A percentile compares a stretch with the other conserved stretches of the same genome.
Conservation (phyloP, 37 sponge, comb jelly and placozoan species). For the Chondrosia reniformis region DNA sequence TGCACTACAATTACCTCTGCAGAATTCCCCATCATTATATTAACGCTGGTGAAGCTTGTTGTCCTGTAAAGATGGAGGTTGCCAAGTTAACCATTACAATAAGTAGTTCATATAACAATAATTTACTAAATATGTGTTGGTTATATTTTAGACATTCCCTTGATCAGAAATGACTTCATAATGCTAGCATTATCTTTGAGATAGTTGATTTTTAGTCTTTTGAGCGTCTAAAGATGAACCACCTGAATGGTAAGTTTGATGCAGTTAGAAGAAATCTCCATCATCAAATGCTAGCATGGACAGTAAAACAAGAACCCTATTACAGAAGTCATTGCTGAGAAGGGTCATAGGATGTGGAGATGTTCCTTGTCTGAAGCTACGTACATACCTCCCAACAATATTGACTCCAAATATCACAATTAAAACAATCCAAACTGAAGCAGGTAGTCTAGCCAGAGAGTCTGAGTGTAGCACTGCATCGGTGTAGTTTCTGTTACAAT, state of each 20-base stretch:
- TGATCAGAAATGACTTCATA: too few relatives aligned
- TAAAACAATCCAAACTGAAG: slow-evolving; percentile 42
- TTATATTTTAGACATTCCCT: too few relatives aligned
- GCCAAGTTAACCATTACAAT: neutral
- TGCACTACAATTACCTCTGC: slow-evolving; percentile 33
- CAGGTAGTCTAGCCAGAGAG: slow-evolving; percentile 37
- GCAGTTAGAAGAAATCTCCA: too few relatives aligned
- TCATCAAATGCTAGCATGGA: too few relatives aligned
- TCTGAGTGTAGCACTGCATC: slow-evolving; percentile 2
- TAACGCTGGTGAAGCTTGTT: slow-evolving; percentile 32
- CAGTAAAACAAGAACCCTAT: too few relatives aligned
- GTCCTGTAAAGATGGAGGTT: slow-evolving; percentile 15
- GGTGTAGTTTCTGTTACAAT: neutral
- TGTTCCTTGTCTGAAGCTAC: neutral
- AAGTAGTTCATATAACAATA: too few relatives aligned
- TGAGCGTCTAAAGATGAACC: too few relatives aligned
- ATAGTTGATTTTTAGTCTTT: too few relatives aligned
- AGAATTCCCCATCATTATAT: slow-evolving; percentile 65
- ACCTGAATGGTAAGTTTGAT: too few relatives aligned
- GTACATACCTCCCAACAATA: slow-evolving; percentile 40
- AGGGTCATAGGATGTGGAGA: neutral
- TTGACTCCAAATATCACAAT: neutral
- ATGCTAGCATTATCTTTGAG: too few relatives aligned
- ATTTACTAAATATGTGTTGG: too few relatives aligned
- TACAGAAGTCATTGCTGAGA: too few relatives aligned